Conservation (phyloP, 1,140 invertebrate species). For the Harpegnathos saltator region DNA sequence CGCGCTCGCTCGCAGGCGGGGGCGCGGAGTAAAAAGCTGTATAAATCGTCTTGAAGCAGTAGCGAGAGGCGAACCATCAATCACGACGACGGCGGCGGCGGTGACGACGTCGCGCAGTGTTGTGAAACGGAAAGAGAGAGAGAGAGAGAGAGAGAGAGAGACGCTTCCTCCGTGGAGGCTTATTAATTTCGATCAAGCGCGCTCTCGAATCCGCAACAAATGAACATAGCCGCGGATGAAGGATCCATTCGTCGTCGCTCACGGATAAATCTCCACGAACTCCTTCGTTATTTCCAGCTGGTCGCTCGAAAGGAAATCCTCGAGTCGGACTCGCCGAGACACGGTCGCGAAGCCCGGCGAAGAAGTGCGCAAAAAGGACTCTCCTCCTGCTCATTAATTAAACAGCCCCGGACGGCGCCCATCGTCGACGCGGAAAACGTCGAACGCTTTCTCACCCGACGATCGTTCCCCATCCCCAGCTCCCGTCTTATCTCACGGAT, state of each 20-base stretch:
- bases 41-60: neutral
- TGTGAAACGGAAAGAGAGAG: neutral
- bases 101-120: neutral
- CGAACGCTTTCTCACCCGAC: constrained; percentile 16
- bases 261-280: too few species aligned
- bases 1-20: neutral
- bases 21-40: neutral
- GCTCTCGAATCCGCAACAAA: neutral
- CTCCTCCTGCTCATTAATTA: constrained; percentile 40
- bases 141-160: neutral
- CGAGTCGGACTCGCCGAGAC: neutral
- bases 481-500: too few species aligned
- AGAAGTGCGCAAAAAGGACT: neutral
- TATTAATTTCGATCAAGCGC: constrained; percentile 12
- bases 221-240: too few species aligned
- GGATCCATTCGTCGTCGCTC: too few species aligned
- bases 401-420: constrained; percentile 1
- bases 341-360: neutral
- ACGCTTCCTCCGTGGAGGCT: neutral
- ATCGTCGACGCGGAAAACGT: neutral
- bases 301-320: neutral
- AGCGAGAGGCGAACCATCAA: constrained; percentile 14
- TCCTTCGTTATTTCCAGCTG: too few species aligned
- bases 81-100: neutral
- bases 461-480: neutral